Conservation (phyloP, 37 sponge, comb jelly and placozoan species). For the Cliona cf. orientalis region DNA sequence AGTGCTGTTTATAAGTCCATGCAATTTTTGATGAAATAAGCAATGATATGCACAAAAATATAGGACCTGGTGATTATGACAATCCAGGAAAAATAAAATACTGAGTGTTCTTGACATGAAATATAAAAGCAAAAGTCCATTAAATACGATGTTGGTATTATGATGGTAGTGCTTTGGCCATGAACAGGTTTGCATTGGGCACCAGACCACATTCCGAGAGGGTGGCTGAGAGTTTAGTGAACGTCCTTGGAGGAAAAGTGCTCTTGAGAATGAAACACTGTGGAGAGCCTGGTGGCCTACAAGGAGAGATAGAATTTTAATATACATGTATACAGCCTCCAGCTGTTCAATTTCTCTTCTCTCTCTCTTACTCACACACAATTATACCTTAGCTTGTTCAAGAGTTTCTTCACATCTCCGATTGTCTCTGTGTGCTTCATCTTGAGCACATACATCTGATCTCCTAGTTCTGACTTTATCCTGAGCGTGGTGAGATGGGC, state of each 20-base stretch:
- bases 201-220: conserved; percentile 55
- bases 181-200: conserved; percentile 59
- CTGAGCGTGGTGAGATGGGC: conserved; percentile 69
- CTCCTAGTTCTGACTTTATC: conserved; percentile 69
- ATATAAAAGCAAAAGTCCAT: too few species aligned
- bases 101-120: too few species aligned
- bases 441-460: conserved; percentile 68
- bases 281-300: not conserved
- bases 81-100: too few species aligned
- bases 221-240: conserved; percentile 41
- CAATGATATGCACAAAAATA: too few species aligned
- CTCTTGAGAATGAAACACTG: conserved; percentile 45
- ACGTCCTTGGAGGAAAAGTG: conserved; percentile 46
- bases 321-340: too few species aligned
- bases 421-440: conserved; percentile 69
- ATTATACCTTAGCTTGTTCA: conserved; percentile 59
- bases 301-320: not conserved
- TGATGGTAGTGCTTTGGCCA: conserved; percentile 4
- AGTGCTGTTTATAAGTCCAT: too few species aligned
- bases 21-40: too few species aligned
- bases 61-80: too few species aligned
- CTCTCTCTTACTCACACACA: not conserved
- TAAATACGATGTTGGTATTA: not conserved
- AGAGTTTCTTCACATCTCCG: conserved; percentile 57
- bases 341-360: too few species aligned